A percentile compares a stretch with the other conserved stretches of the same genome.
Evolutionary conservation across 2,797 vertebrate species (phyloP).

Genomic region (Gastrophryne carolinensis): DNA sequence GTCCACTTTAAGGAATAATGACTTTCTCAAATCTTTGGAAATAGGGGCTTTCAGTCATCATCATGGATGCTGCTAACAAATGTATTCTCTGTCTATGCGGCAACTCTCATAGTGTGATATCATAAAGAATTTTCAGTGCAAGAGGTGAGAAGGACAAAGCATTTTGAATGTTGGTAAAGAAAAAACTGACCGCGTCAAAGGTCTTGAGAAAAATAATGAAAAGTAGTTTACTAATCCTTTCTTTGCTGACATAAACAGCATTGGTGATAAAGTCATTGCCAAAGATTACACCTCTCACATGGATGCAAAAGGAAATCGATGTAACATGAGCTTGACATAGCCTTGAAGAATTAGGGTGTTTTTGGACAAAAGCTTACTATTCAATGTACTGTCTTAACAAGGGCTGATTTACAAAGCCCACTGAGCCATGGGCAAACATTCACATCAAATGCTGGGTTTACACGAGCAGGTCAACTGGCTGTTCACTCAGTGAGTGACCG

Average conservation of each 20-base stretch:
- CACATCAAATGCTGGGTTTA: too few relatives aligned
- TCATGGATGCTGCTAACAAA: background rate
- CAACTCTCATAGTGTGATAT: background rate
- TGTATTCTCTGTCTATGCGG: background rate
- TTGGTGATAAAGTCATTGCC: background rate
- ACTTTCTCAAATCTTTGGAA: background rate
- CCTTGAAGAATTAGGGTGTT: background rate
- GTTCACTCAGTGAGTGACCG: too few relatives aligned
- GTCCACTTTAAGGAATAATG: background rate
- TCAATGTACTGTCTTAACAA: too few relatives aligned
- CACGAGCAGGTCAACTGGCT: too few relatives aligned
- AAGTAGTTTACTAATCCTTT: background rate
- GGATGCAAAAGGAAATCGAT: background rate
- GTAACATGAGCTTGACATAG: background rate
- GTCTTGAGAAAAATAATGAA: background rate
- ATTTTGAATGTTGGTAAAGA: background rate
- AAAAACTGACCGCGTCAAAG: background rate
- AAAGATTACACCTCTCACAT: background rate
- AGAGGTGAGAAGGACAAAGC: background rate
- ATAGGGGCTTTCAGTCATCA: background rate
- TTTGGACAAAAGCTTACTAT: background rate
- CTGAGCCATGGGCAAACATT: too few relatives aligned
- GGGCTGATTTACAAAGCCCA: too few relatives aligned
- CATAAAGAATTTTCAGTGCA: background rate
- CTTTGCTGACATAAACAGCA: background rate